Conservation (phyloP, 2,888 invertebrate species). For the Epicampocera succincta region DNA sequence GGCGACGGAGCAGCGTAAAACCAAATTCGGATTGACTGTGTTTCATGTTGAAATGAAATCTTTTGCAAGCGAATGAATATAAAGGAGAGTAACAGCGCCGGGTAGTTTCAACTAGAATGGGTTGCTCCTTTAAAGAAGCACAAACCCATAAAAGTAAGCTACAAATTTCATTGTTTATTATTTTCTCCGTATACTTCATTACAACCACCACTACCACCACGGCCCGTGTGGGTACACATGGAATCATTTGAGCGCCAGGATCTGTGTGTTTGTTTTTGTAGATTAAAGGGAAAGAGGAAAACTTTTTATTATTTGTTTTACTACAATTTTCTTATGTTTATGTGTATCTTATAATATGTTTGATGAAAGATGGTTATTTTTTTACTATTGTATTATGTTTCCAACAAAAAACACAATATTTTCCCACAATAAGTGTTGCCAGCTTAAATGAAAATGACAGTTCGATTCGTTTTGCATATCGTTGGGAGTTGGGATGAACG, state of each 20-base stretch:
- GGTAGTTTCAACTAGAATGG: constrained; percentile 14
- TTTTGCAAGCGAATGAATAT: constrained; percentile 41
- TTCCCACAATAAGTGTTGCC: no score
- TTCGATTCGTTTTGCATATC: no score
- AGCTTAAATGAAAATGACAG: no score
- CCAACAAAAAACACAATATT: no score
- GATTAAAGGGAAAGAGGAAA: constrained; percentile 17
- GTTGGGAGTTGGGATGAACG: no score
- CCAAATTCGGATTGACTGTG: not conserved
- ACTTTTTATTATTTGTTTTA: constrained; percentile 58
- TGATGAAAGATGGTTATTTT: constrained; percentile 14
- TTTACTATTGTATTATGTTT: no score
- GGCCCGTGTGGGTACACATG: constrained; percentile 2
- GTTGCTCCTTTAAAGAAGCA: constrained; percentile 58
- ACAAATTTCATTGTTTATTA: constrained; percentile 72
- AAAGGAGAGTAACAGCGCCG: not conserved
- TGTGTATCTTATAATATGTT: constrained; percentile 27
- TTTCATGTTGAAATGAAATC: constrained; percentile 34
- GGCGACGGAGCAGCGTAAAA: not conserved
- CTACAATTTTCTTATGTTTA: constrained; percentile 35
- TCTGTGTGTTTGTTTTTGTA: constrained; percentile 4
- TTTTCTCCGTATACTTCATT: constrained; percentile 27
- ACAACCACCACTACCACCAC: constrained; percentile 2
- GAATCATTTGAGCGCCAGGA: not conserved
- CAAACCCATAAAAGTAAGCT: constrained; percentile 70